Evolutionary conservation across 2,113 vertebrate species (phyloP).

Genomic region (Gavia stellata): DNA sequence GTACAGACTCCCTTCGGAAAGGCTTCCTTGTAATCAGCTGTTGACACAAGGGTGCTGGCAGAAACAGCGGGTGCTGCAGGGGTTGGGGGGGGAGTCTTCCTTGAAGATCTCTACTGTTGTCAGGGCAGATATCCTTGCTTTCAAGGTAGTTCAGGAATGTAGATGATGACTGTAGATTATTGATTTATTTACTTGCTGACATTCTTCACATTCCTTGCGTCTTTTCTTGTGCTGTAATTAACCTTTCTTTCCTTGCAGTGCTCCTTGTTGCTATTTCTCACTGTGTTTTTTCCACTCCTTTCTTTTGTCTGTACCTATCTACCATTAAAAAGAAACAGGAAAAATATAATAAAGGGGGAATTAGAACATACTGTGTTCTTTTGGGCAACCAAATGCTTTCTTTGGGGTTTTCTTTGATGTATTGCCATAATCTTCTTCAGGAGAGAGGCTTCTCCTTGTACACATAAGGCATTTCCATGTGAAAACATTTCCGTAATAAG

Average conservation of each 20-base stretch:
- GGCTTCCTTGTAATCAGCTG: neutral
- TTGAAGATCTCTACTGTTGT: neutral
- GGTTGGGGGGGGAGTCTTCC: neutral
- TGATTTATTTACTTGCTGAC: constrained; percentile 43
- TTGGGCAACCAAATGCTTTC: neutral
- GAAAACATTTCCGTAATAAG: constrained; percentile 6
- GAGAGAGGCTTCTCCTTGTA: neutral
- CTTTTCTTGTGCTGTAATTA: neutral
- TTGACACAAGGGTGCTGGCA: neutral
- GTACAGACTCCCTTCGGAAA: neutral
- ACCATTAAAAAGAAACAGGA: neutral
- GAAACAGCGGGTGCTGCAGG: neutral
- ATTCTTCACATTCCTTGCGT: constrained; percentile 37
- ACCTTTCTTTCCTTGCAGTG: neutral
- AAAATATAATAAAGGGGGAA: neutral
- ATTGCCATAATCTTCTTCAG: neutral
- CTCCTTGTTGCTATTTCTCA: neutral
- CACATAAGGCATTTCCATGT: neutral
- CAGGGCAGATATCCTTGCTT: neutral
- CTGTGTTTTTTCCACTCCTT: neutral
- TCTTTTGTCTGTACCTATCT: neutral
- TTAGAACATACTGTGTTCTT: neutral
- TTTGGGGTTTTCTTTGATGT: constrained; percentile 3
- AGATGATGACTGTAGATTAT: constrained; percentile 31
- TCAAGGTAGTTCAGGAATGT: constrained; percentile 41